Percentiles rank a stretch among this genome's conserved stretches.
These are phyloP conservation scores for Tribolium freemani DNA, from an alignment of 2,888 invertebrate genomes.

Conservation along the genomic window DNA sequence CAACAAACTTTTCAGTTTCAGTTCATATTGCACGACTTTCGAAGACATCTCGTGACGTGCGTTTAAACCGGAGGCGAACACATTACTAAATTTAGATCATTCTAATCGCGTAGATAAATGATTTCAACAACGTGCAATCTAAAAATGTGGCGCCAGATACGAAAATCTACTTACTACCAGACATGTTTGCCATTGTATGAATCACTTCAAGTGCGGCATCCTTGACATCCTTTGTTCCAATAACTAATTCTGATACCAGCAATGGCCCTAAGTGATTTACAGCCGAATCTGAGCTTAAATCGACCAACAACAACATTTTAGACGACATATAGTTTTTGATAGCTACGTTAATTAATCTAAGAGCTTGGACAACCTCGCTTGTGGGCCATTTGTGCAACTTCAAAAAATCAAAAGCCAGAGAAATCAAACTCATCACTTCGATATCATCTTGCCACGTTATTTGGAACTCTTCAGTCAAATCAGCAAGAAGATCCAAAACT, in stretches of 20 bases:
- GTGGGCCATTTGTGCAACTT: slow-evolving; percentile 70
- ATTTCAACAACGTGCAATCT: too few species aligned
- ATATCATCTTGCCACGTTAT: slow-evolving; percentile 85
- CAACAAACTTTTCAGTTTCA: not conserved
- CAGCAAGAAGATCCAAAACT: slow-evolving; percentile 71
- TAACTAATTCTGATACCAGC: slow-evolving; percentile 77
- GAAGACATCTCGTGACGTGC: not conserved
- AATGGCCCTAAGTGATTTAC: slow-evolving; percentile 78
- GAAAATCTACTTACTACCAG: slow-evolving; percentile 55
- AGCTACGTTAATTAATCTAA: not conserved
- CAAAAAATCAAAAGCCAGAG: slow-evolving; percentile 70
- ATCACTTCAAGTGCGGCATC: slow-evolving; percentile 83
- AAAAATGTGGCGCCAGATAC: too few species aligned
- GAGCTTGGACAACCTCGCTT: slow-evolving; percentile 76
- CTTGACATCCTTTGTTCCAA: slow-evolving; percentile 80
- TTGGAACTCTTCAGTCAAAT: slow-evolving; percentile 72
- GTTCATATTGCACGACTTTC: not conserved
- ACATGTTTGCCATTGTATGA: slow-evolving; percentile 78
- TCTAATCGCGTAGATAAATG: too few species aligned
- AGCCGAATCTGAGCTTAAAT: slow-evolving; percentile 71
- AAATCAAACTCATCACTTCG: slow-evolving; percentile 78
- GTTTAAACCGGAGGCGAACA: not conserved
- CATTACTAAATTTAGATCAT: not conserved
- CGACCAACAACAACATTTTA: not conserved
- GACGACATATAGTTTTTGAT: not conserved